phyloP scores from a whole-genome alignment of 1,140 invertebrate species.

The Zeugodacus cucurbitae region DNA sequence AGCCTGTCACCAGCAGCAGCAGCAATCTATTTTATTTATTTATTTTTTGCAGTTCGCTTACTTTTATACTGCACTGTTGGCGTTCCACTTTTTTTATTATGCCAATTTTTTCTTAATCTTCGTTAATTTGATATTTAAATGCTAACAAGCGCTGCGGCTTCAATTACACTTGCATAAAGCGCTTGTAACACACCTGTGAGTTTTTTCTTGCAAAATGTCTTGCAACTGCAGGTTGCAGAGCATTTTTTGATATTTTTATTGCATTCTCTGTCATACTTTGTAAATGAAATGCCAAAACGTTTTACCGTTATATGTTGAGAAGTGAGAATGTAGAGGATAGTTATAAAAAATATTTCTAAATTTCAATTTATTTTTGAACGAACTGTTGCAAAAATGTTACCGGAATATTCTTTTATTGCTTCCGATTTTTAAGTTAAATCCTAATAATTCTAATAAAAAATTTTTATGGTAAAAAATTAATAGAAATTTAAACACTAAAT shows the following conservation, averaged over 20 bases:
- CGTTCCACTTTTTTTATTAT: neutral
- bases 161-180: neutral
- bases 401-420: no score
- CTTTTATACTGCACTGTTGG: neutral
- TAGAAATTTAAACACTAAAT: no score
- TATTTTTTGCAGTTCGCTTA: neutral
- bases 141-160: neutral
- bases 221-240: neutral
- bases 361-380: no score
- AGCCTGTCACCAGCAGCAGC: neutral
- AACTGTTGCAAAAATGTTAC: neutral
- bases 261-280: neutral
- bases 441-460: no score
- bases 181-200: neutral
- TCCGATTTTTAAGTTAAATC: no score
- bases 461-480: no score
- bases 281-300: neutral
- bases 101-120: neutral
- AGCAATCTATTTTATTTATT: neutral
- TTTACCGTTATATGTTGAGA: neutral
- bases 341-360: no score
- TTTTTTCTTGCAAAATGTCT: neutral
- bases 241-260: neutral
- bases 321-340: neutral
- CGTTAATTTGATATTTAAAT: constrained; percentile 20